These are phyloP conservation scores for zebrafish (Danio rerio) DNA, from an alignment of 2,113 vertebrate genomes.

Conservation along the genomic window DNA sequence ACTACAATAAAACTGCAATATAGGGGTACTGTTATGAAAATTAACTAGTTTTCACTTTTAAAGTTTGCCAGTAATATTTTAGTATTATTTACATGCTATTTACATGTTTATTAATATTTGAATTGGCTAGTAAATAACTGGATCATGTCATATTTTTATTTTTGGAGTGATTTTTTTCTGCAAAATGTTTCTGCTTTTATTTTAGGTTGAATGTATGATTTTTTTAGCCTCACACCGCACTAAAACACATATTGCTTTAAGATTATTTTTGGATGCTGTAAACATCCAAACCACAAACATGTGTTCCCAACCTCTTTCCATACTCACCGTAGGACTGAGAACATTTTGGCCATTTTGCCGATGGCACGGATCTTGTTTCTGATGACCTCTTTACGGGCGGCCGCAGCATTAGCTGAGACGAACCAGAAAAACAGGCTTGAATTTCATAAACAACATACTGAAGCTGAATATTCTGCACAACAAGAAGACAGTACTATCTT, in stretches of 20 bases:
- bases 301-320: background rate
- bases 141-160: too few species aligned
- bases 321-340: slow-evolving; percentile 80
- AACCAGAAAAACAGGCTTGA: slow-evolving; percentile 6
- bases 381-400: slow-evolving; percentile 83
- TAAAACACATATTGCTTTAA: background rate
- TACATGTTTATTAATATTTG: too few species aligned
- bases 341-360: slow-evolving; percentile 85
- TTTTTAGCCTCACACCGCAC: too few species aligned
- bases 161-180: too few species aligned
- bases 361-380: slow-evolving; percentile 84
- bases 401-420: slow-evolving; percentile 78
- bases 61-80: too few species aligned
- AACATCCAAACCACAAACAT: background rate
- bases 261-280: background rate
- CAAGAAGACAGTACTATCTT: background rate
- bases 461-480: background rate
- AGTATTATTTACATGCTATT: too few species aligned
- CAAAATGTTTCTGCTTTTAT: too few species aligned
- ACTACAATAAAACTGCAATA: too few species aligned
- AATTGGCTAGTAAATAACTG: too few species aligned
- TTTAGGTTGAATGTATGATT: too few species aligned
- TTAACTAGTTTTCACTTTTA: too few species aligned
- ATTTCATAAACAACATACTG: background rate
- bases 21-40: too few species aligned